Evolutionary conservation across 2,888 invertebrate genomes (phyloP), one percentile per base, ranked within the genome.

Genomic region (Argyra leucocephala): DNA sequence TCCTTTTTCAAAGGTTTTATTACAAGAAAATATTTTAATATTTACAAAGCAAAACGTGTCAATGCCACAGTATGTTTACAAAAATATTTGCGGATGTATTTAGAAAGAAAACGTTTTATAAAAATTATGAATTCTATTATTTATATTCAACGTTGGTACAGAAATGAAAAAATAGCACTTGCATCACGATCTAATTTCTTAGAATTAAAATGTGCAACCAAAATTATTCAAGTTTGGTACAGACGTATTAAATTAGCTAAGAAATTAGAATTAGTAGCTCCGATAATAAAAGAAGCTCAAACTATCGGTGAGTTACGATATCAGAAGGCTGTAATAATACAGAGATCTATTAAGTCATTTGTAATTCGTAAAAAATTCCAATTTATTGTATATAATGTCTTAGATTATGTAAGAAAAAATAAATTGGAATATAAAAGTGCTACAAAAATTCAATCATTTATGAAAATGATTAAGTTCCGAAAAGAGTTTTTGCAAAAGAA

Each of bases 61-160:
- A 67, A 71, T 31, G 78, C 79, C 0, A 77, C 74, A 3, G 71
- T 83, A 9, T 73, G 76, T 23, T 67, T 85, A 4, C 87, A 87
- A 71, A 77, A 81, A 61, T 74, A 77, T 22, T 81, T 76, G 68
- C 81, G 83, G 61, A 78, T 82, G 9, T 79, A 78, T 68, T 73
- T 79, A 71, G 78, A 77, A 3, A 81, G 80, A 10, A 72, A 74
- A 24, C 72, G 77, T 22, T 84, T 81, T 67, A 67, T 71, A 57
- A 72, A 72, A 4, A 76, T 73, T 61, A 72, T 75, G 22, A 73
- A 80, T 15, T 77, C 80, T 26, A 73, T 82, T 18, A 24, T 76
- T 1, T 22, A n/a, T 9, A 73, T 86, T 62, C 87, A 88, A 70
- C 77, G 75, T 64, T 81, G 78, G 75, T 81, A 82, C 71, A 81